Evolutionary conservation across 1,140 invertebrate species (phyloP).

Genomic region (Pemphigus obesinymphae): DNA sequence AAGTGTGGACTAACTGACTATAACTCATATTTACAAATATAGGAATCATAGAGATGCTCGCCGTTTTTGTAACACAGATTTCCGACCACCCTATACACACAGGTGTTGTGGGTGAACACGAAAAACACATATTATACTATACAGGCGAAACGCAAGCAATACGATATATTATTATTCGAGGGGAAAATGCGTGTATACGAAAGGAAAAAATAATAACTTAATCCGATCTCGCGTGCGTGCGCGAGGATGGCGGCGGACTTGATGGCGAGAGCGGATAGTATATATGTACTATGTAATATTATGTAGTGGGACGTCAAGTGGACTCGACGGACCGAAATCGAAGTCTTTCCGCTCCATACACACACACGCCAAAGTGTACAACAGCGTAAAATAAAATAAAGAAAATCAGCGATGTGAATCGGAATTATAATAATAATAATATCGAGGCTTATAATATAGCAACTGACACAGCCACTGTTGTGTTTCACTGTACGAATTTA

Average conservation of each 20-base stretch:
- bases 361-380: not conserved
- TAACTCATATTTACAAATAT: too few relatives aligned
- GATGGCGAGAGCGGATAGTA: not conserved
- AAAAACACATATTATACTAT: too few relatives aligned
- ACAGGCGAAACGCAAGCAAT: too few relatives aligned
- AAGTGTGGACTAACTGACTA: too few relatives aligned
- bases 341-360: not conserved
- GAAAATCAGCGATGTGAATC: too few relatives aligned
- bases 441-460: not conserved
- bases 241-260: not conserved
- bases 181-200: not conserved
- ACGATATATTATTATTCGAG: not conserved
- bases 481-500: not conserved
- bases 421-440: not conserved
- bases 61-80: too few relatives aligned
- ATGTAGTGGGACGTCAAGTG: not conserved
- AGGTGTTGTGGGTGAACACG: too few relatives aligned
- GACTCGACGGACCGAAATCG: not conserved
- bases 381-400: not conserved
- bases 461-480: not conserved
- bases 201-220: not conserved
- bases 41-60: too few relatives aligned
- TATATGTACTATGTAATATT: not conserved
- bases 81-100: too few relatives aligned
- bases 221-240: not conserved